These are phyloP conservation scores for Parazoanthus swiftii DNA, from an alignment of 92 coral and sea anemone species.

Conservation along the genomic window DNA sequence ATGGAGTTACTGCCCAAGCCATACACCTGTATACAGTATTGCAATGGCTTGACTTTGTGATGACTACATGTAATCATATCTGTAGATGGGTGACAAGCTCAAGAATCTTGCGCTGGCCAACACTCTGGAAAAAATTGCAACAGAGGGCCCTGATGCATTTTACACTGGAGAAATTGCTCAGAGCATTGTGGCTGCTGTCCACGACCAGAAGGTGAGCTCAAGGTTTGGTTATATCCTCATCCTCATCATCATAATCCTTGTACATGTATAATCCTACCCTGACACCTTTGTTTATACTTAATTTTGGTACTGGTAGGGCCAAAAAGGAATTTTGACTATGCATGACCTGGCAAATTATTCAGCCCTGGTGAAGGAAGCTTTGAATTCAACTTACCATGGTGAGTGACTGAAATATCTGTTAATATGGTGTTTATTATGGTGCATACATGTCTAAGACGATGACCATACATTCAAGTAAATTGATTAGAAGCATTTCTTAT, in stretches of 20 bases:
- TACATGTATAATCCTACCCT: too few species aligned
- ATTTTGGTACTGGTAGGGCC: constrained; percentile 37
- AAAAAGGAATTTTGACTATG: constrained; percentile 59
- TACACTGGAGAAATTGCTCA: constrained; percentile 81
- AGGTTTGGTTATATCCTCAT: too few species aligned
- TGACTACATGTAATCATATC: not conserved
- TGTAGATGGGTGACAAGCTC: constrained; percentile 64
- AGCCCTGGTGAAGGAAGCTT: constrained; percentile 48
- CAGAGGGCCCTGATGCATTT: constrained; percentile 76
- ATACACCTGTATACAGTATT: too few species aligned
- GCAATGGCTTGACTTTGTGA: not conserved
- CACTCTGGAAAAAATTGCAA: constrained; percentile 75
- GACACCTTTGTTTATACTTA: not conserved
- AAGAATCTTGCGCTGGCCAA: constrained; percentile 69
- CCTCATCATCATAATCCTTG: not conserved
- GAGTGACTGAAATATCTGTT: not conserved
- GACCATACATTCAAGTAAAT: not conserved
- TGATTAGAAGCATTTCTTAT: not conserved
- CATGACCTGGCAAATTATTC: constrained; percentile 72
- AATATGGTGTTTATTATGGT: not conserved
- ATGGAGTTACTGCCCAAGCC: too few species aligned
- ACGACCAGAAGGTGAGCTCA: constrained; percentile 29
- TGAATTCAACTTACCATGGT: constrained; percentile 72
- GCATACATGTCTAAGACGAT: constrained; percentile 8
- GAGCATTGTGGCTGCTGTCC: constrained; percentile 76